Base-by-base conservation (phyloP, 2,888 invertebrate genomes). In the Sarcophaga carnaria region DNA sequence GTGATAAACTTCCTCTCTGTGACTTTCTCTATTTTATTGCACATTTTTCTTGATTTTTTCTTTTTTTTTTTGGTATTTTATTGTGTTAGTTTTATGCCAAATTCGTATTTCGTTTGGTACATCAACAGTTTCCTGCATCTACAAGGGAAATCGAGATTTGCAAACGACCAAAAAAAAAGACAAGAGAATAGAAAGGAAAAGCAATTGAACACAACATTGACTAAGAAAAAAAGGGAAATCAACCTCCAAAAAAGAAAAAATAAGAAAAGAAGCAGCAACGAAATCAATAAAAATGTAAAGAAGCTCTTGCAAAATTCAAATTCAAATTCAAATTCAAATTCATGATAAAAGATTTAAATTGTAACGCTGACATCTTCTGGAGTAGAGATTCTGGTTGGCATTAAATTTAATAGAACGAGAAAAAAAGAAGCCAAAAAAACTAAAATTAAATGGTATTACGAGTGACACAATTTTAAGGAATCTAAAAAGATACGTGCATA, bases 1-100 rank as follows among this genome's bases (percentile, higher is more conserved):
- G 37, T 37, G 8, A 37, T 37, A 37, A 37, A 37, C 37, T 10
- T 37, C 37, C 37, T 37, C 37, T 37, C 10, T 37, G 10, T 37
- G 37, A 37, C 10, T 37, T 10, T 37, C 37, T 37, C 8, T 37
- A 37, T 10, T 37, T 37, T 37, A 37, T 37, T 37, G 37, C 37
- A 37, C 6, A 37, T 37, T 54, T 8, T 49, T 49, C 22, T n/a
- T n/a, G 45, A 49, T 49, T 69, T 69, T 47, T 0, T 22, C 11
- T 10, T 8, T 37, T 37, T 8, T 27, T 27, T 27, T 6, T 22
- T 47, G 2, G 22, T 70, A 22, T 49, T 14, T 22, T 70, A 14
- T 70, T 8, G 22, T n/a, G 49, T 54, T 70, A 17, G 17, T 27
- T 54, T 71, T 71, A 71, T 71, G 54, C 54, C 49, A 71, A 71